Evolutionary conservation across 2,888 invertebrate genomes (phyloP), one percentile per base, ranked within the genome.

Genomic region (Candidula unifasciata): DNA sequence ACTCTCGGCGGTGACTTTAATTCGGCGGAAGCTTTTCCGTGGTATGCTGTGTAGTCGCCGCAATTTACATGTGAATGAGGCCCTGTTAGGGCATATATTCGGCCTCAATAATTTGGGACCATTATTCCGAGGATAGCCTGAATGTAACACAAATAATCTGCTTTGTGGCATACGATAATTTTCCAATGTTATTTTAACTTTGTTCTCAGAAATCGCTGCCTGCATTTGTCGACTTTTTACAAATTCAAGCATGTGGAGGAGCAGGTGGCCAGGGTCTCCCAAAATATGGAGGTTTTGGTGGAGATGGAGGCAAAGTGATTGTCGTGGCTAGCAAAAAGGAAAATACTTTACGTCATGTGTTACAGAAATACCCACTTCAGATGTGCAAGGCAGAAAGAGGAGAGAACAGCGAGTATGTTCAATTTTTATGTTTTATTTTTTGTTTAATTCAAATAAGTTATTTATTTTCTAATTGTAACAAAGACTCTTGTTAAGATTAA

Each of bases 231-330:
- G 99, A 99, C 94, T 96, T 96, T 0, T 94, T 98, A 37, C 95
- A 96, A 87, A 93, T 99, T 66, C 95, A 96, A 90, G 96, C 97
- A 0, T 96, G 95, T 92, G 98, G 96, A 3, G 99, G 99, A 3
- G 94, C 95, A 37, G 99, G 99, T 18, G 97, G 96, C 60, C 95
- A 95, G 91, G 97, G 96, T 27, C 94, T 96, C 33, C 96, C 96
- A 2, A 96, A 96, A 91, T 97, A 96, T 93, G 98, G 98, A 2
- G 99, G 95, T 3, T 94, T 96, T 21, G 99, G 99, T 18, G 99
- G 99, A 0, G 96, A 96, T 93, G 99, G 99, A 68, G 99, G 99
- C 2, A 96, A 96, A 93, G 96, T 99, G 3, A 95, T 96, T 90
- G 95, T 97, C 27, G 94, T 90, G 52, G 94, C 91, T 21, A 86